Evolutionary conservation across 2,888 invertebrate genomes (phyloP), one percentile per base, ranked within the genome.

Genomic region (Drosophila helvetica): DNA sequence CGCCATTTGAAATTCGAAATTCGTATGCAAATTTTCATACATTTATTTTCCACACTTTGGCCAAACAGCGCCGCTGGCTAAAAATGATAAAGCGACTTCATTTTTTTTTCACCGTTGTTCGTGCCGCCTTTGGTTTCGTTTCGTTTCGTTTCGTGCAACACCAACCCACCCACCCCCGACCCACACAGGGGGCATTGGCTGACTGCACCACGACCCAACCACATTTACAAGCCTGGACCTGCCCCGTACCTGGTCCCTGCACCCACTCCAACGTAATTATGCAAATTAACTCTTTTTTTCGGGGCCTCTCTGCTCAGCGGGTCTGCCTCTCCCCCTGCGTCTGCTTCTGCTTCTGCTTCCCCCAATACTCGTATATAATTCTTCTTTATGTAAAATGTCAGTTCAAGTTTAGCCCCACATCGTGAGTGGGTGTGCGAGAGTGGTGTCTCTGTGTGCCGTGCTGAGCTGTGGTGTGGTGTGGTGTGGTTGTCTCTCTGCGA

Each of bases 41-140:
- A 86, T 86, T 86, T 88, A 89, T 89, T 86, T 86, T 89, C 83
- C 86, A 89, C 86, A 85, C 82, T 84, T 80, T 84, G 83, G 71
- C 69, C 87, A 89, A 85, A 75, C 80, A 79, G 78, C 67, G 86
- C 86, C 83, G 84, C 77, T 47, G 57, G 89, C 88, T 89, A 89
- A 86, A 89, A 86, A 86, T 86, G 86, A 86, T 86, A 86, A 86
- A 89, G 77, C 88, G 86, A 86, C 76, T 88, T 89, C 74, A 79
- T 85, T 89, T 85, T 80, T 83, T 72, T 67, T 52, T 61, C 60
- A 46, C 59, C 57, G 69, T 45, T 74, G 58, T 58, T 85, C 81
- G 77, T 78, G 75, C 67, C 68, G 66, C 64, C 72, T 70, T 80
- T 79, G 75, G 67, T 82, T 79, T 77, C 62, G 67, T 75, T 63